These are phyloP conservation scores for Aspidapion aeneum DNA, from an alignment of 2,888 invertebrate species.

Conservation along the genomic window DNA sequence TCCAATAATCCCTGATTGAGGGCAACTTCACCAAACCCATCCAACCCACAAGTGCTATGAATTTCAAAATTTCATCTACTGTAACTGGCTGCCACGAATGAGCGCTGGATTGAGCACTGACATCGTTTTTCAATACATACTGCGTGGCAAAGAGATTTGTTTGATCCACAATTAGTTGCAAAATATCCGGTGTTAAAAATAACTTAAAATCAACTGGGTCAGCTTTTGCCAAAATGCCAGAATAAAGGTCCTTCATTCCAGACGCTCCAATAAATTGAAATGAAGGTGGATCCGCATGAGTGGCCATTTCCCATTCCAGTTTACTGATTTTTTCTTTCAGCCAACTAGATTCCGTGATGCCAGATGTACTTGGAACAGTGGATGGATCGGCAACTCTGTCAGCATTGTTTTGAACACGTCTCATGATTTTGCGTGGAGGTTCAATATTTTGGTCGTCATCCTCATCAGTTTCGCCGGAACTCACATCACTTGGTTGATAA, in stretches of 20 bases:
- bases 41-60: conserved; percentile 10
- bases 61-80: conserved; percentile 1
- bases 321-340: conserved; percentile 1
- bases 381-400: no score
- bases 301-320: conserved; percentile 12
- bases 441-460: no score
- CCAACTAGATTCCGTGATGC: no score
- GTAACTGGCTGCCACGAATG: conserved; percentile 14
- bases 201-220: conserved; percentile 15
- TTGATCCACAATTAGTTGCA: conserved; percentile 13
- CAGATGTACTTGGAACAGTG: no score
- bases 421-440: no score
- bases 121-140: conserved; percentile 8
- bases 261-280: conserved; percentile 4
- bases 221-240: conserved; percentile 9
- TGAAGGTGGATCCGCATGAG: conserved; percentile 9
- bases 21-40: conserved; percentile 17
- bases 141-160: conserved; percentile 21
- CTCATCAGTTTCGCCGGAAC: no score
- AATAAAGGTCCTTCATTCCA: conserved; percentile 8
- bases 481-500: no score
- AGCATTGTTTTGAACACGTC: no score
- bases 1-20: conserved; percentile 8
- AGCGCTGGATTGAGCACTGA: conserved; percentile 9
- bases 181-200: conserved; percentile 16